Evolutionary conservation across 1,140 invertebrate species (phyloP).

Genomic region (Zeugodacus cucurbitae): DNA sequence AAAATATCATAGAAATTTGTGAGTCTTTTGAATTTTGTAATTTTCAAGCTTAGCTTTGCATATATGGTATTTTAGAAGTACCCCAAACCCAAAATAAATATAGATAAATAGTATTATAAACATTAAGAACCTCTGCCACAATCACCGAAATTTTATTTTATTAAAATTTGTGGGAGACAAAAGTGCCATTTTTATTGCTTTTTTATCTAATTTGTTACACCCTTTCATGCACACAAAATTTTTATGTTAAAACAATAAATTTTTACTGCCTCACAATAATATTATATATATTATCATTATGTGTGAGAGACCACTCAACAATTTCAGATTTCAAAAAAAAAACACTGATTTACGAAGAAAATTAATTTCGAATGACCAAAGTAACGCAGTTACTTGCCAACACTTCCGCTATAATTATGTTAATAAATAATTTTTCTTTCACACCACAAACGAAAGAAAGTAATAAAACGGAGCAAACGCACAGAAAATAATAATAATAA

Average conservation of each 20-base stretch:
- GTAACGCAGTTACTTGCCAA: slow-evolving; percentile 1
- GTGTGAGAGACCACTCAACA: background rate
- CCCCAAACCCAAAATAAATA: too few relatives aligned
- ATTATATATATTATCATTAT: background rate
- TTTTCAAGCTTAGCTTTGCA: too few relatives aligned
- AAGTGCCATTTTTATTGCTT: background rate
- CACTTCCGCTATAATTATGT: slow-evolving; percentile 24
- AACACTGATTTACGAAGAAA: background rate
- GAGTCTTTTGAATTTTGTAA: too few relatives aligned
- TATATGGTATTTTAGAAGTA: too few relatives aligned
- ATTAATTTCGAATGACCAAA: background rate
- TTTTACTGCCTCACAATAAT: background rate
- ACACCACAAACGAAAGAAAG: background rate
- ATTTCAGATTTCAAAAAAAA: background rate
- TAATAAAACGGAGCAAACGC: background rate
- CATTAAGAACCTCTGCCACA: too few relatives aligned
- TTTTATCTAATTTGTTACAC: background rate
- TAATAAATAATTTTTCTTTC: background rate
- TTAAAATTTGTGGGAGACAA: too few relatives aligned
- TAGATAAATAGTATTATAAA: too few relatives aligned
- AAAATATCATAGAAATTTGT: too few relatives aligned
- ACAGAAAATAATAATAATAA: background rate
- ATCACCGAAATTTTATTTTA: too few relatives aligned
- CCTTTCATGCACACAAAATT: background rate
- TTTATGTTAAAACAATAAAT: background rate